phyloP scores from a whole-genome alignment of 2,797 vertebrate genomes.

The Pantherophis alleghaniensis region DNA sequence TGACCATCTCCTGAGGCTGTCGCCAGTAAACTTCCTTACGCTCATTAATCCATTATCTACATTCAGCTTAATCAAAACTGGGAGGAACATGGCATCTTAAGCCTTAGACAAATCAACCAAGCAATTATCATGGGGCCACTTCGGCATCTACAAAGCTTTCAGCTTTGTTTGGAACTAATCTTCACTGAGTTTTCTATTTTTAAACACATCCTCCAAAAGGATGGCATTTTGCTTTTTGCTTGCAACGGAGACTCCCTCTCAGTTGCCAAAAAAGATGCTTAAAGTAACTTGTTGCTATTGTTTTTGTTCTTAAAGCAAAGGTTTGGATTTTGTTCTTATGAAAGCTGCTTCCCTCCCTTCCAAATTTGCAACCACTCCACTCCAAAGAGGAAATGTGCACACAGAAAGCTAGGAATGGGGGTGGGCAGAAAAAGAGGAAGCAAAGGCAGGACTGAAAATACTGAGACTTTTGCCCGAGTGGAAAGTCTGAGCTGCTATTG shows the following conservation, averaged over 20 bases:
- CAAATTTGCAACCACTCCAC: not conserved
- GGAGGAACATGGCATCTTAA: constrained; percentile 33
- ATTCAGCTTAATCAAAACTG: constrained; percentile 49
- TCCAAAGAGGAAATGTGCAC: not conserved
- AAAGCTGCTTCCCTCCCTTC: not conserved
- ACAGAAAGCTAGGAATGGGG: not conserved
- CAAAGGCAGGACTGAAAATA: not conserved
- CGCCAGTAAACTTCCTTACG: constrained; percentile 30
- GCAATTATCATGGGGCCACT: constrained; percentile 11
- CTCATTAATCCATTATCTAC: constrained; percentile 45
- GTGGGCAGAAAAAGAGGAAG: not conserved
- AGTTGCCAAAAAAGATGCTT: not conserved
- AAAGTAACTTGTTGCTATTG: not conserved
- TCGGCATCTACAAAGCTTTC: not conserved
- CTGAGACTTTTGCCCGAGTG: not conserved
- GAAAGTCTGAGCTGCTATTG: not conserved
- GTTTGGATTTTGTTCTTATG: not conserved
- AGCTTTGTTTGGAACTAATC: not conserved
- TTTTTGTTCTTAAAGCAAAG: not conserved
- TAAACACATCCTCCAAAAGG: not conserved
- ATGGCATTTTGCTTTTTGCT: not conserved
- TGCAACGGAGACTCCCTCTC: not conserved
- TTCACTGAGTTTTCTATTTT: not conserved
- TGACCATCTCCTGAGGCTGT: constrained; percentile 32
- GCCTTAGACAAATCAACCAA: constrained; percentile 10